Conservation (phyloP, 2,113 vertebrate species). For the Melanocharis versteri region DNA sequence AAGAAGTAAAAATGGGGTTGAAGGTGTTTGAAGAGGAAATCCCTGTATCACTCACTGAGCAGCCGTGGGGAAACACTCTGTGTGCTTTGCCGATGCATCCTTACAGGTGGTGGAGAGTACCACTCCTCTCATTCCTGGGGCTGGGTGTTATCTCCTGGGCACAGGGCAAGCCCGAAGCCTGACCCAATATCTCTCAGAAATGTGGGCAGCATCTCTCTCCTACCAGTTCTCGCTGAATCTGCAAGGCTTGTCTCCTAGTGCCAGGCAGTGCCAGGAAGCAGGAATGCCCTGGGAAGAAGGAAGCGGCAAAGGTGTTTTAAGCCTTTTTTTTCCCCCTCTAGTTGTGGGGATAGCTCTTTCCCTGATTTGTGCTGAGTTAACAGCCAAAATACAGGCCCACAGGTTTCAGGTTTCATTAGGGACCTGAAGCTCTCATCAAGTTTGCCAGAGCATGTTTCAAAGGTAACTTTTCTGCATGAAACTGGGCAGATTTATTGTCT, state of each 20-base stretch:
- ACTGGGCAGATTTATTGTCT: constrained; percentile 46
- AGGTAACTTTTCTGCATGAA: constrained; percentile 7
- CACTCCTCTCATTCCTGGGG: not conserved
- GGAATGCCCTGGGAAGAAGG: not conserved
- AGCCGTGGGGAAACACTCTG: not conserved
- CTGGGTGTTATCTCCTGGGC: not conserved
- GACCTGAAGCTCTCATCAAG: not conserved
- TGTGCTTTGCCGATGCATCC: not conserved
- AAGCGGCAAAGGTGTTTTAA: not conserved
- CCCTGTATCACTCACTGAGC: not conserved
- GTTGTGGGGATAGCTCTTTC: not conserved
- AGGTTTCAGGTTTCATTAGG: constrained; percentile 19
- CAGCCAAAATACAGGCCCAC: not conserved
- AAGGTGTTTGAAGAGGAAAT: not conserved
- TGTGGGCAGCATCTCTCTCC: not conserved
- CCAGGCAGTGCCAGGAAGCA: not conserved
- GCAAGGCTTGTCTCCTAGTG: not conserved
- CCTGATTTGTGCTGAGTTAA: not conserved
- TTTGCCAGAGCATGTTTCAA: constrained; percentile 45
- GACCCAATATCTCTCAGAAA: not conserved
- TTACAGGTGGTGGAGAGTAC: not conserved
- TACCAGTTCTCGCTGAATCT: rapidly evolving
- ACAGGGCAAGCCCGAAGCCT: not conserved
- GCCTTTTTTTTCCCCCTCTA: rapidly evolving
- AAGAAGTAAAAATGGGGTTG: not conserved